phyloP scores from a whole-genome alignment of 1,140 invertebrate species.

The Eueides isabella region DNA sequence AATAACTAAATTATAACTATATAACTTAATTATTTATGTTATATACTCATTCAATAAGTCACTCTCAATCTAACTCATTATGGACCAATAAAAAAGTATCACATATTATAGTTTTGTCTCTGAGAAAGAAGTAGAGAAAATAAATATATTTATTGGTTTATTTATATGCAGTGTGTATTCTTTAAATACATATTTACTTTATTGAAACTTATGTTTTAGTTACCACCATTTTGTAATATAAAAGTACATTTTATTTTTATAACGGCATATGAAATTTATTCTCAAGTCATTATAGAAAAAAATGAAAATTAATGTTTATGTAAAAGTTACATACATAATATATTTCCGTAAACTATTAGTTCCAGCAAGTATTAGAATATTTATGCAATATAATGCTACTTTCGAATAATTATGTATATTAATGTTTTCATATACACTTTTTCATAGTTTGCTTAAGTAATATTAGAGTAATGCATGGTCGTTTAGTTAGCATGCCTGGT shows the following conservation, averaged over 20 bases:
- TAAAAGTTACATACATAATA: not conserved
- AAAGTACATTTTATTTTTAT: not conserved
- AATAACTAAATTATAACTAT: not conserved
- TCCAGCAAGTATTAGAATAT: not conserved
- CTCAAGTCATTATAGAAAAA: not conserved
- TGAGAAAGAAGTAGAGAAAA: too few species aligned
- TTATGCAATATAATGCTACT: constrained; percentile 10
- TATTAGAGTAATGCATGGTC: not conserved
- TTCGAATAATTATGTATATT: not conserved
- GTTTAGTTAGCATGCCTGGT: constrained; percentile 21
- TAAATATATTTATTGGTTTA: too few species aligned
- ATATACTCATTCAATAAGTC: too few species aligned
- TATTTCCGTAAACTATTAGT: constrained; percentile 6
- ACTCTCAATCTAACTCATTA: too few species aligned
- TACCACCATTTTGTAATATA: not conserved
- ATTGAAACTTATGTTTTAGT: not conserved
- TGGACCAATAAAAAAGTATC: too few species aligned
- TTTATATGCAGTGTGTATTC: too few species aligned
- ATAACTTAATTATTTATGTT: not conserved
- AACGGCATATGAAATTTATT: not conserved
- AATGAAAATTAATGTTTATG: not conserved
- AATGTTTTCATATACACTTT: not conserved
- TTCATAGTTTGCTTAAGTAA: not conserved
- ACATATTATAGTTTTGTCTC: too few species aligned
- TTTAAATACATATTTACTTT: too few species aligned